These are phyloP conservation scores for Arvicanthis niloticus DNA, from an alignment of 2,113 vertebrate genomes.

Conservation along the genomic window DNA sequence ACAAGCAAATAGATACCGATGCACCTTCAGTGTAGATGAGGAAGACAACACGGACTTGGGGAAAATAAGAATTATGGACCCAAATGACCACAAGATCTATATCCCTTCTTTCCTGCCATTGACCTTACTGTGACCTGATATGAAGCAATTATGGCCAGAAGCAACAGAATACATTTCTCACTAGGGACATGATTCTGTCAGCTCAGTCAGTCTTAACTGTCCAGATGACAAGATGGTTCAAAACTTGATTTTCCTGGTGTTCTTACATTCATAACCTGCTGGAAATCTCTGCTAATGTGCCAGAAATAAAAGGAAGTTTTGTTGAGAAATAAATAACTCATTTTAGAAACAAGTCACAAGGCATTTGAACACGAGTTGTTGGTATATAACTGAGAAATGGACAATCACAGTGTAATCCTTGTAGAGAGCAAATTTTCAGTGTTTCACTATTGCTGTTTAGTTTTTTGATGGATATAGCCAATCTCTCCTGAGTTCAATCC, in stretches of 20 bases:
- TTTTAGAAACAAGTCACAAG: neutral
- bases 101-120: neutral
- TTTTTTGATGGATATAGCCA: neutral
- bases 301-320: neutral
- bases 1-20: neutral
- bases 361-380: neutral
- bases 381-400: neutral
- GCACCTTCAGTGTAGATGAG: neutral
- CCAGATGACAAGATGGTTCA: neutral
- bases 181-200: too few relatives aligned
- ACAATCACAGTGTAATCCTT: neutral
- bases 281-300: neutral
- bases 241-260: neutral
- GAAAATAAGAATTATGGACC: neutral
- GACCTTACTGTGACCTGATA: neutral
- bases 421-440: neutral
- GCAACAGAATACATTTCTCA: neutral
- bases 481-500: neutral
- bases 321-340: neutral
- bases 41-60: neutral
- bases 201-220: neutral
- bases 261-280: neutral
- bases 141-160: neutral
- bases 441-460: neutral
- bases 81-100: neutral